Conservation (phyloP, 1,140 invertebrate genomes). For the Atopsyche davidsoni region DNA sequence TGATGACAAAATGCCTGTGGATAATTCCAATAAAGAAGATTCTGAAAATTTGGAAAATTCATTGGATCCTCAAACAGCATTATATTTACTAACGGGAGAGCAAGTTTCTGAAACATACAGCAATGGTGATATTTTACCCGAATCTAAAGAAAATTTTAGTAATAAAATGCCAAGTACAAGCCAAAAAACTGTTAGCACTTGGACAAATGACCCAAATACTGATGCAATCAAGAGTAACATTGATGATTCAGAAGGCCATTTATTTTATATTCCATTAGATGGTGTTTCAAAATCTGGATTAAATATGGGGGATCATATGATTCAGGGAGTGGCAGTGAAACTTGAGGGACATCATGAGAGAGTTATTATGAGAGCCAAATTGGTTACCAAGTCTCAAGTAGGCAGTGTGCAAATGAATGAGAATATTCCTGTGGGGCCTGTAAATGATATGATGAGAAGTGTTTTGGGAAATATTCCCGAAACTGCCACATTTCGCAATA, state of each 20-base stretch:
- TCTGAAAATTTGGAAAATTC: neutral
- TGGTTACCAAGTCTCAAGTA: slow-evolving; percentile 58
- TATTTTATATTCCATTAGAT: slow-evolving; percentile 66
- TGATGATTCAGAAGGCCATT: slow-evolving; percentile 45
- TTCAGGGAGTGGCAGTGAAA: slow-evolving; percentile 63
- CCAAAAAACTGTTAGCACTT: slow-evolving; percentile 1
- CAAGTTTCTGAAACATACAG: too few species aligned
- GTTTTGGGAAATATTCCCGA: slow-evolving; percentile 11
- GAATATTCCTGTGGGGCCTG: neutral
- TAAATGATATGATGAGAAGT: slow-evolving; percentile 15
- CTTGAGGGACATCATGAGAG: slow-evolving; percentile 57
- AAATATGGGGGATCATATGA: slow-evolving; percentile 47
- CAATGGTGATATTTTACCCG: too few species aligned
- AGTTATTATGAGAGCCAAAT: slow-evolving; percentile 59
- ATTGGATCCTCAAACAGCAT: too few species aligned
- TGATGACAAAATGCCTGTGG: slow-evolving; percentile 47
- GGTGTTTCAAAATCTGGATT: slow-evolving; percentile 45
- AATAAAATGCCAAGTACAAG: too few species aligned
- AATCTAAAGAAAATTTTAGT: too few species aligned
- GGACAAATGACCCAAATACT: neutral
- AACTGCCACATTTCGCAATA: slow-evolving; percentile 4
- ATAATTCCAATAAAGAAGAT: slow-evolving; percentile 41
- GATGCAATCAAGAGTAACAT: neutral
- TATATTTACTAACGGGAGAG: too few species aligned
- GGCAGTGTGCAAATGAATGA: slow-evolving; percentile 16